Base-by-base conservation (phyloP, 2,797 vertebrate species). In the Meda fulgida region DNA sequence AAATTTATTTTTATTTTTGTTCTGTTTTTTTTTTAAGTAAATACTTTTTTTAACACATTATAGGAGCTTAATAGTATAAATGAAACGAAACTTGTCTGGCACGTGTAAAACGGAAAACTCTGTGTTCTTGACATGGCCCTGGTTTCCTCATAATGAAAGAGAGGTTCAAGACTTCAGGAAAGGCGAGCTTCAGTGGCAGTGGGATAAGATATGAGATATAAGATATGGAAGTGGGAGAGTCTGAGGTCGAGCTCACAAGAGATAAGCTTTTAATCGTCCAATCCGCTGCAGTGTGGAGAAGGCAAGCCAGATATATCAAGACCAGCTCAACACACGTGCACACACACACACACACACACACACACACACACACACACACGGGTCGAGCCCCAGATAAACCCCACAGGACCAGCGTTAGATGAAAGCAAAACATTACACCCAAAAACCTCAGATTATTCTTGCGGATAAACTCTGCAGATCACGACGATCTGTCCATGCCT, bases 181-280 rank as follows among this genome's bases (percentile, higher is more conserved):
- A 79, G 72, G 53, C 89, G 77, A 4, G 88, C 79, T 88, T 88
- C 82, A 31, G 87, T 86, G 40, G 31, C 48, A 63, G 71, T 78
- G 77, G 80, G 83, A 89, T 85, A 70, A 83, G 84, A 86, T 85
- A 80, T 48, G 60, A 77, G 46, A 48, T 48, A 4, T 48, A 16
- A 48, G 46, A 48, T 48, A 16, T 48, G 14, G 46, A 89, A 48
- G 85, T 73, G 87, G 87, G 40, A 63, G 29, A 73, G 90, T 90
- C 90, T 87, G 80, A 5, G 73, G 43, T 48, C 26, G 31, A 84
- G 92, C 91, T 93, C 92, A 88, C 84, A 55, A 3, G 85, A 81
- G 88, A 88, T 96, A 94, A 96, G 94, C 94, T 91, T 95, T 95
- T 93, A 90, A 89, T 80, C 31, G 55, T 88, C 89, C 91, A 93